phyloP scores from a whole-genome alignment of 2,888 invertebrate genomes.

The Zelleria hepariella region DNA sequence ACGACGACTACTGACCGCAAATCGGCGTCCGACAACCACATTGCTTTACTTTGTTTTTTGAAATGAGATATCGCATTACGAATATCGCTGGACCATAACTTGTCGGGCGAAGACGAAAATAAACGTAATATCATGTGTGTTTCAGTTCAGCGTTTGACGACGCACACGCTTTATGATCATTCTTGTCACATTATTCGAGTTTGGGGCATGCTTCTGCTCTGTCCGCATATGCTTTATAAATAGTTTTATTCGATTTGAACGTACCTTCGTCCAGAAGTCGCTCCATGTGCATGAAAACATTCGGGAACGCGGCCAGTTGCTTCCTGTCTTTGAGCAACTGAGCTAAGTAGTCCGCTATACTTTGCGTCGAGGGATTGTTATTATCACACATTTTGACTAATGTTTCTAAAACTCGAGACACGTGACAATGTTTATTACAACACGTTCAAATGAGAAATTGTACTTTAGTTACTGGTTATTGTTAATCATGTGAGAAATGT shows the following conservation, averaged over 20 bases:
- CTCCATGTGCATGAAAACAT: slow-evolving; percentile 99
- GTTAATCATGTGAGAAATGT: slow-evolving; percentile 67
- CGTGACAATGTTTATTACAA: slow-evolving; percentile 56
- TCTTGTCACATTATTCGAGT: slow-evolving; percentile 53
- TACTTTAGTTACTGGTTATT: slow-evolving; percentile 67
- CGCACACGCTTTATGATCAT: slow-evolving; percentile 60
- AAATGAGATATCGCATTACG: slow-evolving; percentile 67
- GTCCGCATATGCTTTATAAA: slow-evolving; percentile 34
- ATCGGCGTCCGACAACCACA: slow-evolving; percentile 45
- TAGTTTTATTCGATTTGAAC: slow-evolving; percentile 41
- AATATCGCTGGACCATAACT: slow-evolving; percentile 70
- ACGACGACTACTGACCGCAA: slow-evolving; percentile 48
- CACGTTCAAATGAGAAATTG: slow-evolving; percentile 56
- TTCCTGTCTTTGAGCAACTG: slow-evolving; percentile 99
- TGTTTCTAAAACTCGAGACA: slow-evolving; percentile 53
- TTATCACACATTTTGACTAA: slow-evolving; percentile 70
- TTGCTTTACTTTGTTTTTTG: slow-evolving; percentile 61
- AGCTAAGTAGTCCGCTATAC: slow-evolving; percentile 99
- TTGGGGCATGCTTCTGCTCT: slow-evolving; percentile 31
- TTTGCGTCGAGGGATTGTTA: slow-evolving; percentile 86
- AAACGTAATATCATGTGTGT: slow-evolving; percentile 70
- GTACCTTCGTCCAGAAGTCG: slow-evolving; percentile 99
- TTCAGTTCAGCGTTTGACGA: slow-evolving; percentile 64
- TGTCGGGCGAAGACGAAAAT: slow-evolving; percentile 70
- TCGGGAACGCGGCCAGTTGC: slow-evolving; percentile 99